Base-by-base conservation (phyloP, 2,113 vertebrate species). In the Heterochromis multidens region DNA sequence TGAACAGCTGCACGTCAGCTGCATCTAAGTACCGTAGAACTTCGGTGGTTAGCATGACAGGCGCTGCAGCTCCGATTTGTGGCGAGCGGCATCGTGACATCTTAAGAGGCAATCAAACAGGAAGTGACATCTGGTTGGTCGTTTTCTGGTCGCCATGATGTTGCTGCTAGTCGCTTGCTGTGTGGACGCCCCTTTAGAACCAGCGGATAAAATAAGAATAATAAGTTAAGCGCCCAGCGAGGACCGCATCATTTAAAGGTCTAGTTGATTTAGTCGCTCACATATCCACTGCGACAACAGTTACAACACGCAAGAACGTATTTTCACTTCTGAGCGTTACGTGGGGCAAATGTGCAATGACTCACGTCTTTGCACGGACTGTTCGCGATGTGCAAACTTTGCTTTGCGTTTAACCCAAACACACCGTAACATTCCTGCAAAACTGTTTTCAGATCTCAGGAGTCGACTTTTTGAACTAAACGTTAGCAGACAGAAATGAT, bases 191-290 rank as follows among this genome's bases (percentile, higher is more conserved):
- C 62, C 21, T 65, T 2, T 33, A 65, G 33, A 65, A 65, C 0
- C 33, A 65, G 12, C 2, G 0, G 6, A 12, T n/a, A 63, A 65
- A n/a, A n/a, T n/a, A n/a, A n/a, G n/a, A n/a, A n/a, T n/a, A n/a
- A 37, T 10, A 37, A 1, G 12, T 13, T 43, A 10, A 43, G 40
- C 40, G 12, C 12, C 40, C 9, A 4, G 40, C 23, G 10, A 70
- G 37, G 37, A 40, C 0, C 0, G 0, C 23, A 0, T 6, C 5
- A 1, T 23, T 46, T 72, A 21, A 19, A 52, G 17, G 17, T 29
- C 37, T 7, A 7, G 0, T 21, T 4, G 65, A 72, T 29, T n/a
- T 8, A 19, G 16, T 29, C 9, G 1, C 23, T 27, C 5, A 0
- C 40, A 0, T 29, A 9, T 9, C 40, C 17, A 6, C 12, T 46